Evolutionary conservation across 2,888 invertebrate species (phyloP), one percentile per base, ranked within the genome.

Genomic region (Lingula anatina): DNA sequence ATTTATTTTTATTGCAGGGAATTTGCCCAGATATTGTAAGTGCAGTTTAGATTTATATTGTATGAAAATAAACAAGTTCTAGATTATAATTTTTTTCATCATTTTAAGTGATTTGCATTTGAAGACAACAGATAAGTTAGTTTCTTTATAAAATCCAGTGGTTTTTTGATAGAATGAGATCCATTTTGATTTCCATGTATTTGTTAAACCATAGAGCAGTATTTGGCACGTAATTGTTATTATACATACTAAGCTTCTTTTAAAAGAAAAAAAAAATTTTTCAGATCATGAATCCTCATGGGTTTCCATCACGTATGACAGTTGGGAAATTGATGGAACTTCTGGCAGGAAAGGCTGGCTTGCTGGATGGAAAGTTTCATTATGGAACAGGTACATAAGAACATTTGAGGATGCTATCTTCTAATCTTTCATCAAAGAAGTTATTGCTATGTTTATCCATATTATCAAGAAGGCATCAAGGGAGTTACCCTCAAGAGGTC

Each of bases 291-390:
- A 99, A 99, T 76, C 99, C 99, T 1, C 99, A 99, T 77, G 99
- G 99, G 43, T 99, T 92, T 72, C 99, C 99, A 7, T 96, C 96
- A 52, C 87, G 99, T 70, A 99, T 99, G 99, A 99, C 99, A 18
- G 96, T 99, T 1, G 99, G 99, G 0, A 99, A 99, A 79, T 84
- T 97, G 38, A 88, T 99, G 61, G 99, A 99, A 77, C 77, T 97
- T 47, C 78, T 99, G 39, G 90, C 93, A 4, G 94, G 97, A 4
- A 99, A 99, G 81, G 95, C 97, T 21, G 97, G 93, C 0, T 80
- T 91, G 0, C 78, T 93, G 68, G 89, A 90, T 76, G 89, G 89
- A 9, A 88, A 91, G 80, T 92, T 94, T 73, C 94, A 95, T 68
- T 93, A 99, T 76, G 94, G 91, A 76, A 87, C 87, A 56, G 83